Conservation (phyloP, 2,797 vertebrate species). For the Streptopelia turtur region DNA sequence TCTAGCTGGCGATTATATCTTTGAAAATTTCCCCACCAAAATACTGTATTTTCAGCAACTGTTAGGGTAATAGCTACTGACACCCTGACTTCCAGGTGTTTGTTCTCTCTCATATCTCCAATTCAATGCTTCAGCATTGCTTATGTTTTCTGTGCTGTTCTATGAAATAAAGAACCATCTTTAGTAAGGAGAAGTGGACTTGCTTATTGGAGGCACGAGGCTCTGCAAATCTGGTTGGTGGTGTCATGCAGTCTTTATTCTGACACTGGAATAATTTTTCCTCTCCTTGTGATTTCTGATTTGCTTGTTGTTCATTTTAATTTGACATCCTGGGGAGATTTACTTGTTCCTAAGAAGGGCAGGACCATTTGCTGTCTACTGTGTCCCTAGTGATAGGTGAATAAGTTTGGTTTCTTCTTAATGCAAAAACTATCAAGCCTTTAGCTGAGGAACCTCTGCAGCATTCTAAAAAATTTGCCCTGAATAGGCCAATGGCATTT, state of each 20-base stretch:
- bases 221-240: neutral
- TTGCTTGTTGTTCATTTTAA: neutral
- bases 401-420: neutral
- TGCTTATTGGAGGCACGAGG: neutral
- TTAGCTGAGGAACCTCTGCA: neutral
- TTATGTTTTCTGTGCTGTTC: neutral
- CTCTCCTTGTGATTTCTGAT: neutral
- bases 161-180: neutral
- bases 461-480: neutral
- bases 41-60: neutral
- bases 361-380: neutral
- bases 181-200: neutral
- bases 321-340: neutral
- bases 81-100: neutral
- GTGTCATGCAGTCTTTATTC: neutral
- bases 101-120: neutral
- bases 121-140: neutral
- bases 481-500: neutral
- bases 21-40: neutral
- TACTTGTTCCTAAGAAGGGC: neutral
- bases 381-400: neutral
- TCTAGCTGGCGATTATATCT: neutral
- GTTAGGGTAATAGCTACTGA: neutral
- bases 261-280: neutral
- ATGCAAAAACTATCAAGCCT: neutral